These are phyloP conservation scores for Drosophila dunni DNA, from an alignment of 1,140 invertebrate genomes.

Conservation along the genomic window DNA sequence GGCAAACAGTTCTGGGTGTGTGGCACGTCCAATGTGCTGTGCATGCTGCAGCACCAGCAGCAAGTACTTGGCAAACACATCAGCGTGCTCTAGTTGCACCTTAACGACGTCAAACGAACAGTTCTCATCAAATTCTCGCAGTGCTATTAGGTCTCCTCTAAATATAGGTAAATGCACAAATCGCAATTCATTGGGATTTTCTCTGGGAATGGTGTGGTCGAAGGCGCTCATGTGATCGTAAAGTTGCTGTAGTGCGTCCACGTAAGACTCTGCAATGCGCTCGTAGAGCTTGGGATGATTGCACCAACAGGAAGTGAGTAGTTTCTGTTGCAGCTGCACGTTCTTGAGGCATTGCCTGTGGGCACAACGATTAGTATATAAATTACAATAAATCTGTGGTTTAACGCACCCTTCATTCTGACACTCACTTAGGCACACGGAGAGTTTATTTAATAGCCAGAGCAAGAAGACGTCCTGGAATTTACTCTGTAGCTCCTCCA, in stretches of 20 bases:
- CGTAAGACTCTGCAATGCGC: slow-evolving; percentile 54
- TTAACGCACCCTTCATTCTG: slow-evolving; percentile 44
- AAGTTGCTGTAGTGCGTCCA: slow-evolving; percentile 61
- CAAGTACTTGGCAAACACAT: slow-evolving; percentile 54
- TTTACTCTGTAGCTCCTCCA: slow-evolving; percentile 51
- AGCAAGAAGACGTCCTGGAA: slow-evolving; percentile 75
- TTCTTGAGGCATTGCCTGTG: slow-evolving; percentile 59
- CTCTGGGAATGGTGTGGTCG: slow-evolving; percentile 33
- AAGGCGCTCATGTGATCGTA: slow-evolving; percentile 38
- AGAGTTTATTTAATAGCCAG: slow-evolving; percentile 74
- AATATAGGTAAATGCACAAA: slow-evolving; percentile 44
- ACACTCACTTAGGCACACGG: slow-evolving; percentile 45
- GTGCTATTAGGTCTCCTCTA: slow-evolving; percentile 40
- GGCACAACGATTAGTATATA: neutral
- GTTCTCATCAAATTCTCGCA: slow-evolving; percentile 64
- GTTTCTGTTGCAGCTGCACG: slow-evolving; percentile 63
- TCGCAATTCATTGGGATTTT: neutral
- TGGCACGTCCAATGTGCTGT: slow-evolving; percentile 56
- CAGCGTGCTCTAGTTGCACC: slow-evolving; percentile 46
- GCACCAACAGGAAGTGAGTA: slow-evolving; percentile 67
- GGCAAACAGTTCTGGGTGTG: slow-evolving; percentile 57
- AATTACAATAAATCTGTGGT: neutral
- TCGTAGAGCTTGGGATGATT: slow-evolving; percentile 71
- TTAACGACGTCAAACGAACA: slow-evolving; percentile 54
- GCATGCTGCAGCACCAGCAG: slow-evolving; percentile 61